Base-by-base conservation (phyloP, 1,140 invertebrate genomes). In the Musca domestica region DNA sequence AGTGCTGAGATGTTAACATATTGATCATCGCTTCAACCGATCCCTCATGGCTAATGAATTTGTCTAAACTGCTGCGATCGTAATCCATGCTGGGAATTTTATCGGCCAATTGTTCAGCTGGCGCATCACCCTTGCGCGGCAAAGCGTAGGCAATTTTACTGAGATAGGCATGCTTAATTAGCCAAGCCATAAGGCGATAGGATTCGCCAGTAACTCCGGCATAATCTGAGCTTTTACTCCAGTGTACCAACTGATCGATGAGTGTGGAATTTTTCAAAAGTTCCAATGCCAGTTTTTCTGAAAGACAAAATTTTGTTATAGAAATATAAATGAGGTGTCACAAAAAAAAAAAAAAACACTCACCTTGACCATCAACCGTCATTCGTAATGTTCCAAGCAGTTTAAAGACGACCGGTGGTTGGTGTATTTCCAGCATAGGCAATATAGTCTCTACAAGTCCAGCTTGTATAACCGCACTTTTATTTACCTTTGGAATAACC, bases 181-280 rank as follows among this genome's bases (percentile, higher is more conserved):
- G 82, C 89, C 92, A 94, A 67, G 92, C 91, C 52, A 95, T 83
- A 12, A 95, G 84, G 47, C 94, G 86, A 72, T 89, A 88, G 15
- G 93, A 91, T 86, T 95, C 94, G 2, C 91, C 92, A 76, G 92
- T 90, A 1, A 95, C 92, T 14, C 93, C 92, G 47, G 91, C 88
- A 83, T 93, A 91, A 74, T 92, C 91, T 27, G 90, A 89, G 25
- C 89, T 90, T 67, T 83, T 83, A 75, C 91, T 92, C 92, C 93
- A 95, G 52, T 88, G 85, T n/a, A 92, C 88, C 51, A 90, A 77
- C 75, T 88, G 78, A 27, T 76, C 75, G 48, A 83, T 80, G 14
- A 81, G 64, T 1, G 71, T 73, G 66, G 74, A 74, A 69, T 82
- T 81, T 71, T 80, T 75, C 15, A 81, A 68, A 25, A 81, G 71